phyloP scores from a whole-genome alignment of 2,888 invertebrate genomes.

The Clunio marinus region DNA sequence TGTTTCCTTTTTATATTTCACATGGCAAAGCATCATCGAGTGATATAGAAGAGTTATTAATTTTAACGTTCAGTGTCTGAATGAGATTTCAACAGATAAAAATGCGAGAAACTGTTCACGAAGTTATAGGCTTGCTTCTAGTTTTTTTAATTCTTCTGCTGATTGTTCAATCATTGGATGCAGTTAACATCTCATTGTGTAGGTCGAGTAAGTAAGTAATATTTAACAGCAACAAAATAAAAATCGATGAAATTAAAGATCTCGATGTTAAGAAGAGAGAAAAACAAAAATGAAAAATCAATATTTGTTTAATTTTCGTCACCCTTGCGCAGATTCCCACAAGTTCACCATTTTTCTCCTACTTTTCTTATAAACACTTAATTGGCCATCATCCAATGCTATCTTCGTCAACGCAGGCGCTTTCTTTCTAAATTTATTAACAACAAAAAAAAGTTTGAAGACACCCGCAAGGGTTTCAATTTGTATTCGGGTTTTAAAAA shows the following conservation, averaged over 20 bases:
- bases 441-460: background rate
- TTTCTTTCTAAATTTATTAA: too few relatives aligned
- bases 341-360: slow-evolving; percentile 3
- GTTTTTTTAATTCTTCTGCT: background rate
- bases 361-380: background rate
- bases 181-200: background rate
- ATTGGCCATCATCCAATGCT: slow-evolving; percentile 6
- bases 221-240: too few relatives aligned
- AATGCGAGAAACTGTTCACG: slow-evolving; percentile 6
- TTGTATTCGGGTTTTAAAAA: background rate
- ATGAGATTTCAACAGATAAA: slow-evolving; percentile 7
- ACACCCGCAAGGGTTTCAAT: background rate
- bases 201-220: background rate
- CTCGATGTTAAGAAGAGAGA: background rate
- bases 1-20: background rate
- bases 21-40: background rate
- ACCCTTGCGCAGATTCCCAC: slow-evolving; percentile 14
- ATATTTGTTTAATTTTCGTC: slow-evolving; percentile 18
- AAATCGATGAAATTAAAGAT: slow-evolving; percentile 23
- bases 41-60: slow-evolving; percentile 23
- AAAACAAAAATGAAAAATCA: background rate
- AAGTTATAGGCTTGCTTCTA: background rate
- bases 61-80: slow-evolving; percentile 13
- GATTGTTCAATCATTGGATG: background rate
- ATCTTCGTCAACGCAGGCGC: slow-evolving; percentile 6